Percentiles rank a stretch among this genome's conserved stretches.
Conservation (phyloP, 2,113 vertebrate species). For the Etia nguti region DNA sequence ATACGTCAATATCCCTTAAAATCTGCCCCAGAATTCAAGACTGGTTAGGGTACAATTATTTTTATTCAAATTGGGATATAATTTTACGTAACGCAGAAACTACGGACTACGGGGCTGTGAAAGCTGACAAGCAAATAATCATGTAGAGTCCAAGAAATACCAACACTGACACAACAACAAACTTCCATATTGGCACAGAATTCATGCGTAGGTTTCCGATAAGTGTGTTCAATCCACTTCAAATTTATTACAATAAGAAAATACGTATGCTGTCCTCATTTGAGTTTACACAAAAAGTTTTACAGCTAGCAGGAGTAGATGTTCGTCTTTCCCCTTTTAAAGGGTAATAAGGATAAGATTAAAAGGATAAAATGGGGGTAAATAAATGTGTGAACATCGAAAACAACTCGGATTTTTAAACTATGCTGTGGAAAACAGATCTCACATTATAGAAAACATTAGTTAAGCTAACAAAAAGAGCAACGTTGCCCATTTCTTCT, state of each 20-base stretch:
- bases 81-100: neutral
- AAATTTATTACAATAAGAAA: neutral
- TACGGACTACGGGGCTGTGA: neutral
- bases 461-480: neutral
- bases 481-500: neutral
- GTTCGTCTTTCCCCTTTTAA: neutral
- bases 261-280: neutral
- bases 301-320: neutral
- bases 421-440: accelerated
- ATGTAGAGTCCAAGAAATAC: neutral
- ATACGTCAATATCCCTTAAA: neutral
- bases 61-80: neutral
- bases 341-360: neutral
- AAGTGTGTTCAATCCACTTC: neutral
- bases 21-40: neutral
- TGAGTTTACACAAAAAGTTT: neutral
- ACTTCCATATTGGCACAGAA: neutral
- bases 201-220: neutral
- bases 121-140: neutral
- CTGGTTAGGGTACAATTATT: neutral
- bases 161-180: neutral
- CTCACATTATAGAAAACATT: neutral
- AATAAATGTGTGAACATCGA: neutral
- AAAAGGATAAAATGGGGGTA: neutral
- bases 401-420: neutral